Percentiles rank a stretch among this genome's conserved stretches.
phyloP scores from a whole-genome alignment of 2,888 invertebrate genomes.

The Zygaena filipendulae region DNA sequence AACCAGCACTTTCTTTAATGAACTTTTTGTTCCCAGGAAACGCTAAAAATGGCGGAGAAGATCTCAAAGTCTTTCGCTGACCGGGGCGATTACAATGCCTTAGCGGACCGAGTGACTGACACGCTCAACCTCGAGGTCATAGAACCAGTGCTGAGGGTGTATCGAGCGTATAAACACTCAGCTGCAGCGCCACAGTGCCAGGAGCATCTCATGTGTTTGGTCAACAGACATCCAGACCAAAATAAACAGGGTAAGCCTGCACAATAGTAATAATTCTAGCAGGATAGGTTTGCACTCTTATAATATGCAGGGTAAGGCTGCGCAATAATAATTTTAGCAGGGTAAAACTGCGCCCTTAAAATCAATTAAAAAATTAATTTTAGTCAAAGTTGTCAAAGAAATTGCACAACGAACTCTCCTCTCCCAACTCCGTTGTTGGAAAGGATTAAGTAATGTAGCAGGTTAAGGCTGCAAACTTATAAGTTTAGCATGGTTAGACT shows the following conservation, averaged over 20 bases:
- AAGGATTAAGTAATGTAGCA: too few relatives aligned
- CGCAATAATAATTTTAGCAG: too few relatives aligned
- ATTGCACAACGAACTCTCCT: too few relatives aligned
- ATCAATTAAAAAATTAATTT: too few relatives aligned
- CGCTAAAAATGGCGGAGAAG: slow-evolving; percentile 76
- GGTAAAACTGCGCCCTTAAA: too few relatives aligned
- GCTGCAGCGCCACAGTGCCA: slow-evolving; percentile 77
- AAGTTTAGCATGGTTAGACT: too few relatives aligned
- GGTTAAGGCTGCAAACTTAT: too few relatives aligned
- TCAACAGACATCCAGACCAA: slow-evolving; percentile 74
- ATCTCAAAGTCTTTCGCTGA: slow-evolving; percentile 72
- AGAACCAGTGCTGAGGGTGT: slow-evolving; percentile 83
- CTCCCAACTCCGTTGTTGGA: too few relatives aligned
- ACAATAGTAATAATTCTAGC: slow-evolving; percentile 2
- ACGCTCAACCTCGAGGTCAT: slow-evolving; percentile 85
- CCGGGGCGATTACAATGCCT: slow-evolving; percentile 73
- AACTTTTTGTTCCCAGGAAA: slow-evolving; percentile 74
- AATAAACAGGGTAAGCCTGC: slow-evolving; percentile 53
- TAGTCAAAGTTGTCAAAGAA: too few relatives aligned
- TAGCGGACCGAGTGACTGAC: slow-evolving; percentile 81
- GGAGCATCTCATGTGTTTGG: slow-evolving; percentile 80
- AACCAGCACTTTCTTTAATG: too few relatives aligned
- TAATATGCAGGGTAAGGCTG: too few relatives aligned
- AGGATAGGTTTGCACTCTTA: too few relatives aligned
- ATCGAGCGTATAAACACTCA: slow-evolving; percentile 82